Conservation (phyloP, 2,113 vertebrate genomes). For the Crotalus tigris region DNA sequence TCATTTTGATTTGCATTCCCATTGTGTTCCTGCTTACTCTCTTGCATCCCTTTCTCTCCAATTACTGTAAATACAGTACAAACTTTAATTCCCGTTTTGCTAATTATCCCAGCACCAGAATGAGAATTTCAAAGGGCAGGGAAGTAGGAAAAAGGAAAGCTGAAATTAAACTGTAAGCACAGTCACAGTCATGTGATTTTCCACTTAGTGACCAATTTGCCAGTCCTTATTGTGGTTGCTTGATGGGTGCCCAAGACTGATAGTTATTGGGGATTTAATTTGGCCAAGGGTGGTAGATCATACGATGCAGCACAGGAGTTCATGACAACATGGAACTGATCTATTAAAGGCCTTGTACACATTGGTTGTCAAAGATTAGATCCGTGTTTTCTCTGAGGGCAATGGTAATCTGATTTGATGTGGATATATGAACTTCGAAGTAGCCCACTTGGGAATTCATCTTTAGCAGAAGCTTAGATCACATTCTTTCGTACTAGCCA, state of each 20-base stretch:
- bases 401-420: background rate
- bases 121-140: background rate
- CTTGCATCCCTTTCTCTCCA: too few relatives aligned
- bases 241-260: background rate
- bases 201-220: background rate
- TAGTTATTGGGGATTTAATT: too few relatives aligned
- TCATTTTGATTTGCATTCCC: too few relatives aligned
- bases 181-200: background rate
- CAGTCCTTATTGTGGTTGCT: background rate
- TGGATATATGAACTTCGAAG: background rate
- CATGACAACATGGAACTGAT: too few relatives aligned
- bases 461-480: background rate
- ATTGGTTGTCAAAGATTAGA: too few relatives aligned
- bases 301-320: too few relatives aligned
- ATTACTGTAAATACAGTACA: too few relatives aligned
- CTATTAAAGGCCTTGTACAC: too few relatives aligned
- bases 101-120: background rate
- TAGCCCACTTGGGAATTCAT: background rate
- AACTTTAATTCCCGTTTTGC: too few relatives aligned
- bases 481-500: background rate
- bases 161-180: background rate
- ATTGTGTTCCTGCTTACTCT: too few relatives aligned
- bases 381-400: too few relatives aligned
- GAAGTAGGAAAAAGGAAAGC: background rate
- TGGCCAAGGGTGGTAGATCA: too few relatives aligned